Evolutionary conservation across 2,888 invertebrate genomes (phyloP).

Genomic region (Chironomus tentans): DNA sequence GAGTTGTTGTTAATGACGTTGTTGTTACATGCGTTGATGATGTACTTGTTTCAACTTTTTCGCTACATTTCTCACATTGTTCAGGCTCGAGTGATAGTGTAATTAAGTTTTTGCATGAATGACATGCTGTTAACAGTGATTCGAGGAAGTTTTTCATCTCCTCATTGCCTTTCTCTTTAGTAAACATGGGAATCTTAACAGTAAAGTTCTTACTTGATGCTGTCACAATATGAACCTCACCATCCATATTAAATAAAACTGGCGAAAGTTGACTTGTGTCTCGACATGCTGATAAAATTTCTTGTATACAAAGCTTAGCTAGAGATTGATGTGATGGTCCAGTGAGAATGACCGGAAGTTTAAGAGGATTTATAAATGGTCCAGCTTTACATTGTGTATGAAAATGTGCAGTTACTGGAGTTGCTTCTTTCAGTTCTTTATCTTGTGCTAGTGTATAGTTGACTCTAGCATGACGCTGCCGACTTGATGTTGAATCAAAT

Average conservation of each 20-base stretch:
- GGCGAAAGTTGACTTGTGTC: conserved; percentile 41
- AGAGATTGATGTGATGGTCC: conserved; percentile 43
- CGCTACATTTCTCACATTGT: conserved; percentile 40
- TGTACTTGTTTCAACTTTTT: background rate
- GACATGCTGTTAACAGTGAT: conserved; percentile 40
- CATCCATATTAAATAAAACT: conserved; percentile 39
- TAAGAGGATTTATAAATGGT: conserved; percentile 35
- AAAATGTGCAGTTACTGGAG: conserved; percentile 46
- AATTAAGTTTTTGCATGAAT: conserved; percentile 41
- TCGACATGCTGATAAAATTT: conserved; percentile 41
- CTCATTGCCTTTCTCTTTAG: conserved; percentile 33
- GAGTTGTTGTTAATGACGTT: conserved; percentile 32
- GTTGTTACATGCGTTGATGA: background rate
- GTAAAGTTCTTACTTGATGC: conserved; percentile 43
- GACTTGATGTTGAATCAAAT: conserved; percentile 45
- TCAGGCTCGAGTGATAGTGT: conserved; percentile 41
- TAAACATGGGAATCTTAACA: conserved; percentile 41
- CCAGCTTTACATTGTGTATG: conserved; percentile 47
- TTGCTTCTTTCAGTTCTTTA: conserved; percentile 43
- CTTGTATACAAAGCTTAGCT: conserved; percentile 42
- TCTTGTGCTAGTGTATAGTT: conserved; percentile 48
- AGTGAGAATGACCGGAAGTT: conserved; percentile 44
- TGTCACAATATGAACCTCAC: conserved; percentile 42
- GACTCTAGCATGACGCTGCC: conserved; percentile 47
- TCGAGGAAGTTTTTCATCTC: conserved; percentile 40